Base-by-base conservation (phyloP, 2,113 vertebrate species). In the Clarias gariepinus region DNA sequence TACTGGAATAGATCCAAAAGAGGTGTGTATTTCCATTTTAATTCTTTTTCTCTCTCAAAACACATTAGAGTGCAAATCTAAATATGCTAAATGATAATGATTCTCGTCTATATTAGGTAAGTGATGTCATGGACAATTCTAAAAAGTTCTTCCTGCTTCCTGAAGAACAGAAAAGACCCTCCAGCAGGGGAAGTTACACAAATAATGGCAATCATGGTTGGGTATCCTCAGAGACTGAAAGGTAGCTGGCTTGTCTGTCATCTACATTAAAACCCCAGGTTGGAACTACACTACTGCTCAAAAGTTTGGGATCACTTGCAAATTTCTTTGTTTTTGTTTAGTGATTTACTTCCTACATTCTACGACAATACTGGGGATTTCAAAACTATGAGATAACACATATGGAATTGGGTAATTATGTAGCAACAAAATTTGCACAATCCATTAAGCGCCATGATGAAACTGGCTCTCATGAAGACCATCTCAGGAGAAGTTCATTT, bases 71-170 rank as follows among this genome's bases (percentile, higher is more conserved):
- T 7, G 47, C 47, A 47, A 47, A 47, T 47, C 47, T 47, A 47
- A 47, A 47, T 47, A 47, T 47, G 7, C 47, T n/a, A n/a, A n/a
- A n/a, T n/a, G n/a, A n/a, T n/a, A 69, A 15, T 52, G 1, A 47
- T 23, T 61, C 1, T 63, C 57, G 12, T 73, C 2, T 82, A 55
- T 77, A 11, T n/a, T 2, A 96, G 95, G 93, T 95, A 55, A 76
- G 90, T 7, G 36, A n/a, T 9, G 87, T 93, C 0, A 90, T 95
- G 93, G 87, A 86, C 0, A 33, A 92, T 11, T 93, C 91, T 4
- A 91, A 76, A 82, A 90, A 63, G 0, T 96, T 96, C 85, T 95
- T 96, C 80, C 87, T 92, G 64, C 94, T 92, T 73, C 93, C 94
- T 9, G 93, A 92, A 10, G 89, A 93, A 1, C 23, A 81, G 76